Base-by-base conservation (phyloP, 2,113 vertebrate genomes). In the Uropsilus gracilis region DNA sequence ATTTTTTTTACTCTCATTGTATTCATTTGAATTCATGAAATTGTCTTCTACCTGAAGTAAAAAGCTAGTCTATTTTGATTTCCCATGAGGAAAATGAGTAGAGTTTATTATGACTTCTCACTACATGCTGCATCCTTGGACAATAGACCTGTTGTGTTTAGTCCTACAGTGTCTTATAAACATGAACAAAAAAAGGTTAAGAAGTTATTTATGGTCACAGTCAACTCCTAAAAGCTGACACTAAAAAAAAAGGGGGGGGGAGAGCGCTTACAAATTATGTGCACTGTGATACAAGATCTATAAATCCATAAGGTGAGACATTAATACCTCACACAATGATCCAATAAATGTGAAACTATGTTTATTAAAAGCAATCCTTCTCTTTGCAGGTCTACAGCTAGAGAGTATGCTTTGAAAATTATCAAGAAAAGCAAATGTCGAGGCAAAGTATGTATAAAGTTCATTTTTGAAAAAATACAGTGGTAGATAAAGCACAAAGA, bases 371-470 rank as follows among this genome's bases (percentile, higher is more conserved):
- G 17, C 24, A 26, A 44, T 1, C 32, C 95, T 48, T 97, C 55
- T 97, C 92, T 97, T 94, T 90, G 76, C 97, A 99, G 99, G 97
- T 99, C 99, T 80, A 99, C 99, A 53, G 99, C 98, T 86, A 98
- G 99, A 97, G 99, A 99, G 97, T 99, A 99, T 46, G 99, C 99
- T 22, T 98, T 99, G 98, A 99, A 99, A 98, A 99, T 99, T 97
- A 99, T 99, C 96, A 99, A 99, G 98, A 99, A 99, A 98, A 98
- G 99, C 95, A 99, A 99, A 98, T 99, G 99, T 97, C 98, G 99
- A 97, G 99, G 99, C 97, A 99, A 99, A 98, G 99, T 99, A 98
- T 98, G 98, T 98, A 95, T 13, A 63, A 71, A 34, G 46, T 55
- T 69, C 73, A 57, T 66, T 57, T 22, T 44, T 87, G 57, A 48